phyloP scores from a whole-genome alignment of 2,888 invertebrate species.

The Globia sparganii region DNA sequence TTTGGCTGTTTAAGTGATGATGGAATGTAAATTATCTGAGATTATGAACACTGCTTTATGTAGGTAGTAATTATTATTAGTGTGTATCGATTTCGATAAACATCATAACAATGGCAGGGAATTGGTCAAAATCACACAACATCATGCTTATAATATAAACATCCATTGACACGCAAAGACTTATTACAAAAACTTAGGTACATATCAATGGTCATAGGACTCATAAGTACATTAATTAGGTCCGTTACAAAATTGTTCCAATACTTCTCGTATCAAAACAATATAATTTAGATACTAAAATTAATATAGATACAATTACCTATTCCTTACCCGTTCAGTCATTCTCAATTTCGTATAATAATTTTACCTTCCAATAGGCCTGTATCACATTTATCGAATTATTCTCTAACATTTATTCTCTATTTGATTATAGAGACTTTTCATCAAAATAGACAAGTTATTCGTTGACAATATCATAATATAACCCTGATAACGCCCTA shows the following conservation, averaged over 20 bases:
- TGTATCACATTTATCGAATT: slow-evolving; percentile 54
- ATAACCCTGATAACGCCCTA: neutral
- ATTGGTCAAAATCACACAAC: slow-evolving; percentile 42
- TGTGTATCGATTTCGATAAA: slow-evolving; percentile 38
- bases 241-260: slow-evolving; percentile 56
- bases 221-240: slow-evolving; percentile 44
- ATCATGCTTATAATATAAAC: slow-evolving; percentile 34
- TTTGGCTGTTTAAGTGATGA: no score
- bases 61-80: neutral
- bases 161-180: slow-evolving; percentile 33
- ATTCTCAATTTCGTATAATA: slow-evolving; percentile 56
- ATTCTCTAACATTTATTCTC: neutral
- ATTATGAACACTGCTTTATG: no score
- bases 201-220: slow-evolving; percentile 15
- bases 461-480: neutral
- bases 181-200: slow-evolving; percentile 42
- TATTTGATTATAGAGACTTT: slow-evolving; percentile 21
- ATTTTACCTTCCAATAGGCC: slow-evolving; percentile 20
- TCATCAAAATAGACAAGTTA: neutral
- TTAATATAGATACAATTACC: slow-evolving; percentile 28
- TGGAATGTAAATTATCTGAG: no score
- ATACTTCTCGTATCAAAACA: slow-evolving; percentile 56
- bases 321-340: slow-evolving; percentile 49
- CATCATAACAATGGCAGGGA: slow-evolving; percentile 6
- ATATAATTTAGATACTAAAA: slow-evolving; percentile 51